Base-by-base conservation (phyloP, 2,113 vertebrate species). In the Cavia porcellus region DNA sequence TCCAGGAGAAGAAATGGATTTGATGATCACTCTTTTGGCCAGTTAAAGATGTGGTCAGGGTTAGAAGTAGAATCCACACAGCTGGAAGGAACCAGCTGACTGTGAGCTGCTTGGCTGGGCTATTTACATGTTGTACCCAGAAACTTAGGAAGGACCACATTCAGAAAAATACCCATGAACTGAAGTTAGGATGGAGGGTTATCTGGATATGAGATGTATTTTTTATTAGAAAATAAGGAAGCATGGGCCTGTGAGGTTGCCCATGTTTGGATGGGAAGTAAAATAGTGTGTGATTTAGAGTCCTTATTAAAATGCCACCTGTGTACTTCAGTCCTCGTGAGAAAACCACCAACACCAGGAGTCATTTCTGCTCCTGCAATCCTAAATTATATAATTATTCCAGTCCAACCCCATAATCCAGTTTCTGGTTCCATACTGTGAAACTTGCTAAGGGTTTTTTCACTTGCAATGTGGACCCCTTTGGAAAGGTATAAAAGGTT, bases 241-340 rank as follows among this genome's bases (percentile, higher is more conserved):
- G 74, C 84, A 59, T 35, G 30, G 38, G 55, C 13, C 28, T 83
- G 66, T 77, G 92, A 62, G 55, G n/a, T 38, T 28, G 2, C 85
- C 15, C 30, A 87, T 70, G 30, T 77, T 75, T 92, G 75, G 61
- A 25, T 64, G 45, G 61, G 66, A 85, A 62, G 7, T 15, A 42
- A 89, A 80, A 89, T 79, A 68, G 66, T 38, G 30, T 1, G 12
- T 3, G 82, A 70, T 24, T 28, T 28, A 64, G 42, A 47, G 64
- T 90, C 10, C 90, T 96, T 64, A 87, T 92, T 96, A 93, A 95
- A 89, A 92, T 92, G 66, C n/a, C 84, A 72, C 92, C 94, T 32
- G 35, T 9, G 86, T 47, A 32, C n/a, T 19, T 80, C 25, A 8
- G 80, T 22, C 42, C 82, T 45, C 66, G 64, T 25, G 64, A 30